Conservation (phyloP, 2,888 invertebrate species). For the Phlogophora meticulosa region DNA sequence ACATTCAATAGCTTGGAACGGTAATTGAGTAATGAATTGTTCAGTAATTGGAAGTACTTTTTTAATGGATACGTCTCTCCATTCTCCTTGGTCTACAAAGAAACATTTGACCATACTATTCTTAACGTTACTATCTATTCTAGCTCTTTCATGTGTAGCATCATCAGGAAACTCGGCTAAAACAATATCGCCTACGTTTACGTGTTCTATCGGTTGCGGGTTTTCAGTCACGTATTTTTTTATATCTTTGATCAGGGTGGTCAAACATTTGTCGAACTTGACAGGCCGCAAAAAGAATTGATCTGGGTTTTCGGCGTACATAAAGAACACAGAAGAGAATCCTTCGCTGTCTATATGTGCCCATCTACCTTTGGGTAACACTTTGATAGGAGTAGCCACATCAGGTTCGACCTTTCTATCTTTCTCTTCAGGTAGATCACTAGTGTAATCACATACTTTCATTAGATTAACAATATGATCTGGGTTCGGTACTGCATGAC, state of each 20-base stretch:
- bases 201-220: slow-evolving; percentile 65
- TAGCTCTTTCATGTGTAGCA: slow-evolving; percentile 83
- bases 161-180: slow-evolving; percentile 88
- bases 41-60: slow-evolving; percentile 88
- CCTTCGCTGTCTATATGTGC: slow-evolving; percentile 86
- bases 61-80: slow-evolving; percentile 78
- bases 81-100: slow-evolving; percentile 93
- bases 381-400: slow-evolving; percentile 58
- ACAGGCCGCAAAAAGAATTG: slow-evolving; percentile 88
- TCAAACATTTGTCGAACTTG: slow-evolving; percentile 85
- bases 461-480: slow-evolving; percentile 88
- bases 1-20: slow-evolving; percentile 93
- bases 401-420: slow-evolving; percentile 61
- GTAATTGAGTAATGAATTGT: slow-evolving; percentile 87
- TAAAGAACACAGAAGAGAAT: slow-evolving; percentile 83
- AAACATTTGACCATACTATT: slow-evolving; percentile 89
- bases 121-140: slow-evolving; percentile 79
- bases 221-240: slow-evolving; percentile 75
- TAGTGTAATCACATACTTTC: slow-evolving; percentile 82
- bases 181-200: slow-evolving; percentile 84
- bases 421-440: slow-evolving; percentile 63
- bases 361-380: slow-evolving; percentile 78
- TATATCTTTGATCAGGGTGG: slow-evolving; percentile 82
- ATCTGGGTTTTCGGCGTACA: slow-evolving; percentile 83
- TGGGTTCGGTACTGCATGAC: slow-evolving; percentile 81